These are phyloP conservation scores for Octopus sinensis DNA, from an alignment of 1,140 invertebrate genomes.

Conservation along the genomic window DNA sequence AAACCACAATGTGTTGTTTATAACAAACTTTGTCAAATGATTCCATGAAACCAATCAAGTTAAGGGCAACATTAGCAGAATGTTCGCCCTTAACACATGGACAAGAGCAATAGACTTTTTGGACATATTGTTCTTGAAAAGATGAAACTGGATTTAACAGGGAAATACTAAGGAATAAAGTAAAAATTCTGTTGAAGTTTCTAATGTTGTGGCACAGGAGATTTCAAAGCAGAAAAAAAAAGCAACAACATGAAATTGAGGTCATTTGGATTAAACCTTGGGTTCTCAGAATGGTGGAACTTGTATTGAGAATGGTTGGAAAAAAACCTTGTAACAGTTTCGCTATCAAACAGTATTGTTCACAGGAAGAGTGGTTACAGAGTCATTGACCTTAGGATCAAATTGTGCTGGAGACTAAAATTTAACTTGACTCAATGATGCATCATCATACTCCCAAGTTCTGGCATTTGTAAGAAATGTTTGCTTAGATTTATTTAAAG, in stretches of 20 bases:
- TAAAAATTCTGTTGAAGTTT: background rate
- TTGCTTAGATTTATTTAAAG: conserved; percentile 8
- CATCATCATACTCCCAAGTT: background rate
- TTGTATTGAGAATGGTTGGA: background rate
- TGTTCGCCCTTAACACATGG: background rate
- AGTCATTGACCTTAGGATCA: background rate
- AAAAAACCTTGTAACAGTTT: conserved; percentile 5
- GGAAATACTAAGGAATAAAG: background rate
- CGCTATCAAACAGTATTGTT: conserved; percentile 1
- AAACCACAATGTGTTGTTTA: background rate
- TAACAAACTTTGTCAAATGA: conserved; percentile 8
- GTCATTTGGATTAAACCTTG: background rate
- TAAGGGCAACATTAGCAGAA: background rate
- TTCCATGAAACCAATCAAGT: background rate
- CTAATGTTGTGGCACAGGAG: background rate
- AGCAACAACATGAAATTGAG: background rate
- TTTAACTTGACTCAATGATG: background rate
- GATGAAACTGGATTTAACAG: background rate
- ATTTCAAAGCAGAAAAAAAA: conserved; percentile 3
- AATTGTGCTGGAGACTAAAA: background rate
- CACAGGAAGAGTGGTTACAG: background rate
- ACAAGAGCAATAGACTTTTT: background rate
- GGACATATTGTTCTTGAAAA: background rate
- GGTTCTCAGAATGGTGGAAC: background rate
- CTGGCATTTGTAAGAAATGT: background rate